phyloP scores from a whole-genome alignment of 2,797 vertebrate species.

The Lepus oiostolus region DNA sequence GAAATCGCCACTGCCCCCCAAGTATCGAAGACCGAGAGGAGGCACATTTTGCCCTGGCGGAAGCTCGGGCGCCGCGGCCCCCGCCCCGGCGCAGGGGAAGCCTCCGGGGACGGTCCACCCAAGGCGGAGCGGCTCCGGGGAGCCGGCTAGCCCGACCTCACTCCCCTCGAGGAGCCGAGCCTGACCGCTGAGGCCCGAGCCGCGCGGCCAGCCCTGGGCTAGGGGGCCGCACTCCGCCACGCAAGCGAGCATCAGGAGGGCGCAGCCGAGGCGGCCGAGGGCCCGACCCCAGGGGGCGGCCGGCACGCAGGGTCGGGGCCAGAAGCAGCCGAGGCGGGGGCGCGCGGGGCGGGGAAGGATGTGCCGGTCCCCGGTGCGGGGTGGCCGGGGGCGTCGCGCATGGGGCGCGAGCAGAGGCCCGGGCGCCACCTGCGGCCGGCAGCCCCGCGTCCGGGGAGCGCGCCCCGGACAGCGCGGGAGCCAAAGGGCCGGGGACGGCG shows the following conservation, averaged over 20 bases:
- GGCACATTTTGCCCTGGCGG: background rate
- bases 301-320: background rate
- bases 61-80: background rate
- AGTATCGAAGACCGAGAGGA: background rate
- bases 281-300: background rate
- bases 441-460: background rate
- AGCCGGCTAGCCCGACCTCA: background rate
- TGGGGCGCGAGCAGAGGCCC: conserved; percentile 27
- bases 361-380: background rate
- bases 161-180: background rate
- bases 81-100: background rate
- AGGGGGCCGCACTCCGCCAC: background rate
- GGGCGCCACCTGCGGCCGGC: conserved; percentile 51
- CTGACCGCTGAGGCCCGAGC: background rate
- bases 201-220: background rate
- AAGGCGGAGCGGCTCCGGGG: background rate
- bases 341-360: background rate
- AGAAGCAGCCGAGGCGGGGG: background rate
- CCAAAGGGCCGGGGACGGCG: too few species aligned
- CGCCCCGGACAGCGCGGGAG: background rate
- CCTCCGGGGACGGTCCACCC: background rate
- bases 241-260: background rate
- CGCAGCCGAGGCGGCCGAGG: background rate
- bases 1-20: conserved; percentile 34
- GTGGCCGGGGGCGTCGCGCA: background rate